Base-by-base conservation (phyloP, 2,888 invertebrate genomes). In the Geophilus truncorum region DNA sequence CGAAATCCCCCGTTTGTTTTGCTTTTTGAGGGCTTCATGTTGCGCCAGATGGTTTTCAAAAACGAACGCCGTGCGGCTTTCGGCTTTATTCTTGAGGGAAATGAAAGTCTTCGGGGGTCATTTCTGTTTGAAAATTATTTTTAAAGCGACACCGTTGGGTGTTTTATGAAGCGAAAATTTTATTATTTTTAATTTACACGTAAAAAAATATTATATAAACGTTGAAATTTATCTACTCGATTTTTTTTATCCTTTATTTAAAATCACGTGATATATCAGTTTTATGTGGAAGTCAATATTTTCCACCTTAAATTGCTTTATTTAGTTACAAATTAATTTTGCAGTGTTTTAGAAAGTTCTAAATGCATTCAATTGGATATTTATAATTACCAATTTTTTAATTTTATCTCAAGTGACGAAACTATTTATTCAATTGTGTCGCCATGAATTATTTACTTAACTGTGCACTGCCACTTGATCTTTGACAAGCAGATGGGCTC, bases 401-500 rank as follows among this genome's bases (percentile, higher is more conserved):
- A 18, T 51, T 2, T n/a, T n/a, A 7, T 18, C 15, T 18, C 4
- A 34, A 34, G n/a, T 40, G 15, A 40, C 40, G 40, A 40, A 40
- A 40, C 9, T 15, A 1, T 45, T 15, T 18, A 51, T 18, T 51
- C 21, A 51, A 51, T 51, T 51, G 18, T 51, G 18, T 51, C 51
- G 7, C 51, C 18, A 51, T 51, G 51, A 51, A 51, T 51, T 51
- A 51, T 51, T 51, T 51, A 51, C 70, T 25, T 70, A 25, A 70
- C 23, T 28, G 1, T 15, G 15, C 10, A 25, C 10, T 25, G 12
- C 12, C 25, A 70, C 70, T 70, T 70, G 25, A 25, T 70, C 70
- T 70, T 70, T 70, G 70, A 70, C 70, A 70, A 70, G 70, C 70
- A 70, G 70, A 70, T 70, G 70, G 28, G 70, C 25, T 70, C 28